These are phyloP conservation scores for Plebejus melissa DNA, from an alignment of 2,888 invertebrate genomes.

Conservation along the genomic window DNA sequence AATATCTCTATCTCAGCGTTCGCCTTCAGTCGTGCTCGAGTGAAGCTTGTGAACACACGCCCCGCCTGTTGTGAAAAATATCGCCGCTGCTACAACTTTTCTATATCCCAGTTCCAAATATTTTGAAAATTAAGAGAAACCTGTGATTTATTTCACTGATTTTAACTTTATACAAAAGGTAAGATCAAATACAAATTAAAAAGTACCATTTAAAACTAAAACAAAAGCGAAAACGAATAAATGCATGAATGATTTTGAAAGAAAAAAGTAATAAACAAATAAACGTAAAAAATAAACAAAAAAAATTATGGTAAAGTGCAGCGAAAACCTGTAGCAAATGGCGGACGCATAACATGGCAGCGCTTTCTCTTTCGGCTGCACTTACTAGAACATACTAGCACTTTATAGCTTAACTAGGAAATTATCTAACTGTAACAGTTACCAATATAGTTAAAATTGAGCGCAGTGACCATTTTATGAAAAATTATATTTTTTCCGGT, in stretches of 20 bases:
- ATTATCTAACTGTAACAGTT: constrained; percentile 4
- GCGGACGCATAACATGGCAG: constrained; percentile 54
- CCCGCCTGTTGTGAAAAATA: constrained; percentile 46
- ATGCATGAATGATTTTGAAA: not conserved
- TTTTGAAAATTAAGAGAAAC: constrained; percentile 32
- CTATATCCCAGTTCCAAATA: constrained; percentile 36
- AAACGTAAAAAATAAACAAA: not conserved
- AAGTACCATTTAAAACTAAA: not conserved
- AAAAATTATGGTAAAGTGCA: constrained; percentile 39
- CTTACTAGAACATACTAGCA: constrained; percentile 32
- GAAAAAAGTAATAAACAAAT: not conserved
- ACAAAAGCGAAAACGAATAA: not conserved
- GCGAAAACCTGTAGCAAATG: constrained; percentile 54
- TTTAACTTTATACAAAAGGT: constrained; percentile 13
- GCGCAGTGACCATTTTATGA: not conserved
- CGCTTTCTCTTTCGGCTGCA: constrained; percentile 62
- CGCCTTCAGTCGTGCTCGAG: constrained; percentile 69
- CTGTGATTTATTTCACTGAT: constrained; percentile 38
- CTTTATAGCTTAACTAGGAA: not conserved
- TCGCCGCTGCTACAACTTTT: constrained; percentile 53
- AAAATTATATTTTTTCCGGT: not conserved
- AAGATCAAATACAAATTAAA: not conserved
- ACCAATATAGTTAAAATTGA: not conserved
- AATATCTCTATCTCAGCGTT: constrained; percentile 59
- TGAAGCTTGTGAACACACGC: constrained; percentile 54